Base-by-base conservation (phyloP, 2,797 vertebrate species). In the Cyclura pinguis region DNA sequence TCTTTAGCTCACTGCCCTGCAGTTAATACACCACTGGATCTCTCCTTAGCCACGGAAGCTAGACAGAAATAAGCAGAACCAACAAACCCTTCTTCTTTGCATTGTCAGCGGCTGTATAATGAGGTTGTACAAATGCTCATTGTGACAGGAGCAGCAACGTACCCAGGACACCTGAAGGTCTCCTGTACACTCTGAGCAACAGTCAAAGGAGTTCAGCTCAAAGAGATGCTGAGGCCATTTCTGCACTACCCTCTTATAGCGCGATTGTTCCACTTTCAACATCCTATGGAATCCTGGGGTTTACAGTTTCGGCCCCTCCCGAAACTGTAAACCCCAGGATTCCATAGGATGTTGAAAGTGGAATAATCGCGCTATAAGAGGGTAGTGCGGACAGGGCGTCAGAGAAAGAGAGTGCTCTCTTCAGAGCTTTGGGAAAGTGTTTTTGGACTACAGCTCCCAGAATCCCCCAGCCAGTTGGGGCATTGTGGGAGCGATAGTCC, bases 11-110 rank as follows among this genome's bases (percentile, higher is more conserved):
- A 78, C 89, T 88, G 80, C 38, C 78, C 73, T 27, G 18, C 0
- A 80, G 7, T 85, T 35, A 50, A 32, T 74, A 62, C 52, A 8
- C 84, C 64, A 20, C 42, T 76, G 42, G 42, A 67, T 85, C 69
- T 74, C 35, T 67, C 57, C 47, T 42, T 83, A 83, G n/a, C 57
- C 84, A 89, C 62, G 47, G n/a, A 47, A 29, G 80, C 42, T 69
- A 9, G 27, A 38, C 14, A 47, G 55, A 52, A 0, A 0, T 7
- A 83, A 18, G 35, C 1, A 27, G 18, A 52, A 62, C 32, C 52
- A 14, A n/a, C 32, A n/a, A 14, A 27, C 27, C 0, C 0, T 81
- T 82, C 92, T 50, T 83, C 59, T 87, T 76, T 78, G 72, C n/a
- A 78, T 67, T 52, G 38, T 55, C 42, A 84, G 3, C n/a, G 32